These are phyloP conservation scores for Pogonomyrmex barbatus DNA, from an alignment of 1,140 invertebrate species.

Conservation along the genomic window DNA sequence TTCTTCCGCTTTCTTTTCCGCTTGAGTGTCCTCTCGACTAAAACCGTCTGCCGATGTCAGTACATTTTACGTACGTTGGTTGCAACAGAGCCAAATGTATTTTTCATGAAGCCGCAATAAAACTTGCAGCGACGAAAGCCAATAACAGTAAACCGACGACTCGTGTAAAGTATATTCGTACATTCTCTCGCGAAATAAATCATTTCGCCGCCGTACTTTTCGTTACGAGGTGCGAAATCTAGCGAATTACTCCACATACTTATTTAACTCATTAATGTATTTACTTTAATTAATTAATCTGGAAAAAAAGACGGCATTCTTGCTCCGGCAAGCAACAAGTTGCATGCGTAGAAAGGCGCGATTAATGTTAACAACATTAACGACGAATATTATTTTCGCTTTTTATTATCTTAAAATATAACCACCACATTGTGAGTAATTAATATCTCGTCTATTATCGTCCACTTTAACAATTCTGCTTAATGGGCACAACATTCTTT, in stretches of 20 bases:
- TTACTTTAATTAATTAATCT: constrained; percentile 20
- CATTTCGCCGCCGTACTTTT: not conserved
- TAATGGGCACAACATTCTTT: not conserved
- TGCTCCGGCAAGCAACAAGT: constrained; percentile 19
- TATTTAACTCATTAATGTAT: constrained; percentile 20
- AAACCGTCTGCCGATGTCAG: constrained; percentile 45
- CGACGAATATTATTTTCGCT: not conserved
- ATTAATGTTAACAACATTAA: constrained; percentile 9
- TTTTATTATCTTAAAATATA: constrained; percentile 34
- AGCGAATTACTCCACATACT: not conserved
- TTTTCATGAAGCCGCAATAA: constrained; percentile 51
- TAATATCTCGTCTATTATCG: not conserved
- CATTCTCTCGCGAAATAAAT: not conserved
- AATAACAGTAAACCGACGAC: constrained; percentile 37
- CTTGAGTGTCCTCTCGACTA: constrained; percentile 27
- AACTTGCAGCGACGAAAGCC: constrained; percentile 53
- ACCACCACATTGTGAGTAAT: not conserved
- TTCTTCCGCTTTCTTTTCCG: not conserved
- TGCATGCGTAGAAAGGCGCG: not conserved
- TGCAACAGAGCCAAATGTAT: constrained; percentile 54
- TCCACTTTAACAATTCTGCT: constrained; percentile 4
- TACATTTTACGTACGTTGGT: constrained; percentile 51
- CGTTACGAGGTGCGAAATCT: constrained; percentile 5
- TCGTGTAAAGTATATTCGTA: constrained; percentile 25
- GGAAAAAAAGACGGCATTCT: not conserved